Evolutionary conservation across 2,888 invertebrate species (phyloP).

Genomic region (Malachius bipustulatus): DNA sequence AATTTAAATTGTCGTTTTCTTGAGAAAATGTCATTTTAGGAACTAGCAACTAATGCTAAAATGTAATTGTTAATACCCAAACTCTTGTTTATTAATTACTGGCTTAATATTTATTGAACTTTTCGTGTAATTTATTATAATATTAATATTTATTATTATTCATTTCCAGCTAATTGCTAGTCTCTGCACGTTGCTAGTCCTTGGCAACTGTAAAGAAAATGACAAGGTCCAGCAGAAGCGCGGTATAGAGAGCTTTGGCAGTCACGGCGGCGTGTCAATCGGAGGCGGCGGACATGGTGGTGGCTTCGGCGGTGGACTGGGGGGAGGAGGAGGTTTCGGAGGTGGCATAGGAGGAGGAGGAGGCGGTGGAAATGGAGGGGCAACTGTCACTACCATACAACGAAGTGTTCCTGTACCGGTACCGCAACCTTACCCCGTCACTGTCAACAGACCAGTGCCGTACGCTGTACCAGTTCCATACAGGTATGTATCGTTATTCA

Average conservation of each 20-base stretch:
- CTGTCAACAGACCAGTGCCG: constrained; percentile 39
- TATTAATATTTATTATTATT: no score
- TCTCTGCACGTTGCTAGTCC: no score
- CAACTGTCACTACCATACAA: constrained; percentile 31
- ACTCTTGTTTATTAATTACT: no score
- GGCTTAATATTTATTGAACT: no score
- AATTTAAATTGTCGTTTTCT: no score
- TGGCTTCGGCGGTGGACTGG: constrained; percentile 14
- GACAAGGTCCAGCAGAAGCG: neutral
- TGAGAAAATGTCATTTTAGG: no score
- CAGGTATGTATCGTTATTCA: no score
- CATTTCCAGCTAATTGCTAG: no score
- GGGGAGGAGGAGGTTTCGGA: constrained; percentile 17
- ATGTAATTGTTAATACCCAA: no score
- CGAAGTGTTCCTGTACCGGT: constrained; percentile 33
- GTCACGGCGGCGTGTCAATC: neutral
- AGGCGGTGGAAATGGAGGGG: constrained; percentile 29
- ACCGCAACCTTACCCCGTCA: constrained; percentile 33
- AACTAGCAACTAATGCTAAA: no score
- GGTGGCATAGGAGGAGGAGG: constrained; percentile 16
- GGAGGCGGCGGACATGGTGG: constrained; percentile 13
- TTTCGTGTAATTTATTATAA: no score
- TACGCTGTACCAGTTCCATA: constrained; percentile 33
- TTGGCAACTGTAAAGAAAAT: no score
- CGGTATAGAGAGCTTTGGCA: constrained; percentile 1